Evolutionary conservation across 1,140 invertebrate genomes (phyloP), one percentile per base, ranked within the genome.

Genomic region (Listronotus oregonensis): DNA sequence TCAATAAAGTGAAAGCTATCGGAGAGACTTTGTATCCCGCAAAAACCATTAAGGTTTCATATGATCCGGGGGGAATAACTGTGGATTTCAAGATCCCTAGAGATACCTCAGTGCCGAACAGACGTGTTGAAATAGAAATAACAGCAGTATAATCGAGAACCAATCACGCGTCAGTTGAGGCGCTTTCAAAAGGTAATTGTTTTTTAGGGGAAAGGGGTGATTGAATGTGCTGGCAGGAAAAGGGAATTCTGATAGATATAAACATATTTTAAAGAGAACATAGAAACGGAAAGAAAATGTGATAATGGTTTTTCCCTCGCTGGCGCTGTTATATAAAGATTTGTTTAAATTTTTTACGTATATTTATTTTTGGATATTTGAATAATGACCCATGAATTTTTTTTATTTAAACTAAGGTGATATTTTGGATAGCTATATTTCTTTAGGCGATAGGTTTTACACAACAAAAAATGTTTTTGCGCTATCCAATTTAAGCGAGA

Each of bases 41-140:
- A 42, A 55, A 55, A 55, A 55, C 52, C 52, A 55, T 55, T 55
- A 55, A 55, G 52, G 32, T 55, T 55, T 55, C 39, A 55, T 55
- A 55, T 55, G 34, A 18, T 55, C 34, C 52, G 3, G 17, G 31
- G 52, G 52, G 52, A 42, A 55, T 40, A 40, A 42, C 52, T 55
- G 34, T 40, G 34, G 52, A 40, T 55, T 55, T 14, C 15, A 34
- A 18, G 14, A 12, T 55, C 52, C 52, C 34, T 37, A 14, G 52
- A 37, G 39, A 40, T 42, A 37, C 34, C 47, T 50, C 21, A 31
- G 15, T 21, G 47, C 18, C 34, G 52, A 42, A 21, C 34, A 55
- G 31, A 55, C 52, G 52, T 55, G 52, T 55, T 42, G 52, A 42
- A 55, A 55, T 55, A 42, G 52, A 55, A 55, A 21, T 55, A 55